Conservation (phyloP, 2,797 vertebrate species). For the Sus cebifrons region DNA sequence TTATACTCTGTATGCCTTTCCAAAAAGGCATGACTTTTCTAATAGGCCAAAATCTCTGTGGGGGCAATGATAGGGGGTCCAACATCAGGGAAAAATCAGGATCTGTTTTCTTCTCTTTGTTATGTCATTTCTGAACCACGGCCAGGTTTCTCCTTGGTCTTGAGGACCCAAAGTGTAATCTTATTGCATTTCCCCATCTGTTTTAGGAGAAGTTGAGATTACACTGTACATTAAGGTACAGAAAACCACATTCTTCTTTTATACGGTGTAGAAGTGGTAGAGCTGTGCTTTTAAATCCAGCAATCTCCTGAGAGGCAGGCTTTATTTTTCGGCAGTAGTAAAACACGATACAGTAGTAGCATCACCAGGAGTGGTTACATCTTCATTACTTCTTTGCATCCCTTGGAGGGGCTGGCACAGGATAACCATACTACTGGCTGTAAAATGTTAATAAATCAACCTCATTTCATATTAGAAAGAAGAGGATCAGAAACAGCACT, state of each 20-base stretch:
- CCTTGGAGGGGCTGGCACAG: background rate
- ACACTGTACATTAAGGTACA: constrained; percentile 64
- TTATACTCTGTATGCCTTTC: constrained; percentile 66
- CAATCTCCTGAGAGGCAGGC: constrained; percentile 65
- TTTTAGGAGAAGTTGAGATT: constrained; percentile 65
- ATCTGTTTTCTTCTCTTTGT: constrained; percentile 67
- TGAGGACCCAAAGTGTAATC: constrained; percentile 28
- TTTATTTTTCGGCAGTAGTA: constrained; percentile 55
- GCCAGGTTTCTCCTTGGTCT: constrained; percentile 56
- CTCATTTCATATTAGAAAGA: constrained; percentile 32
- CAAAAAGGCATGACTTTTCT: constrained; percentile 70
- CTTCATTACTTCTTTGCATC: background rate
- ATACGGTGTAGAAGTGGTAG: constrained; percentile 44
- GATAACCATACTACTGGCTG: background rate
- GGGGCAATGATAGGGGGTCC: constrained; percentile 54
- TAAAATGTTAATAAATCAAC: constrained; percentile 56
- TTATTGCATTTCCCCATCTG: constrained; percentile 62
- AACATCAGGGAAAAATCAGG: constrained; percentile 64
- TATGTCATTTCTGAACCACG: constrained; percentile 64
- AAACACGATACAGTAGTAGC: background rate
- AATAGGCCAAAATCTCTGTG: constrained; percentile 48
- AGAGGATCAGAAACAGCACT: background rate
- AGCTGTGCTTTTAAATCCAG: constrained; percentile 74
- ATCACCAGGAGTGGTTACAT: background rate
- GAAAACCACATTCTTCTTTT: constrained; percentile 61